Evolutionary conservation across 2,113 vertebrate genomes (phyloP), one percentile per base, ranked within the genome.

Genomic region (Thamnaconus septentrionalis): DNA sequence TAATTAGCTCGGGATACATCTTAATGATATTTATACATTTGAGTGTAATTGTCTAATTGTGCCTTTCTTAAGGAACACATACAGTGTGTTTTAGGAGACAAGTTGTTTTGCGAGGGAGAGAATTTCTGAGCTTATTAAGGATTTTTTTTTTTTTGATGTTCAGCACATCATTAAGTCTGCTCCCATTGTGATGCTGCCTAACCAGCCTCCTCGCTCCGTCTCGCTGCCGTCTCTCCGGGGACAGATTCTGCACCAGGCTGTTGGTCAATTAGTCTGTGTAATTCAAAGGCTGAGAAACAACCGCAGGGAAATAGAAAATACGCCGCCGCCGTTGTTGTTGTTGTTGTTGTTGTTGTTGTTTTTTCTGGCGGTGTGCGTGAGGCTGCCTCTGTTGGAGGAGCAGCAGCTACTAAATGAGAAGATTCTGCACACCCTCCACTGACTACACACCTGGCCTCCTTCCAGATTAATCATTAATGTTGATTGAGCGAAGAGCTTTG

Each of bases 21-120:
- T 85, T 90, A 88, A 92, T 91, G 88, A 90, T 91, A 90, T 92
- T 91, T 89, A 88, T 89, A 84, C 78, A 80, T 86, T 86, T 74
- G 75, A 73, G 84, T 89, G 77, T 89, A 87, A 87, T 88, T 67
- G 80, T 85, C 86, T 92, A 90, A 89, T 85, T 87, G 86, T 69
- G 71, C 77, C 83, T 86, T 81, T 79, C 57, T 72, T 44, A 85
- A 69, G 81, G 77, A 83, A 82, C 66, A 59, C 66, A 66, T 71
- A 71, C 66, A 82, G 69, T 81, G 40, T 83, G 83, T 87, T 91
- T 89, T 86, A 81, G 82, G 74, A 78, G 79, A 72, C 76, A 64
- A 80, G 81, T 64, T 72, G 55, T 83, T 83, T 85, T 77, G 18
- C 1, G 71, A 61, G 66, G 69, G 54, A 72, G 76, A 60, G 71